A percentile compares a stretch with the other conserved stretches of the same genome.
Evolutionary conservation across 2,797 vertebrate genomes (phyloP).

Genomic region (Hippoglossus hippoglossus): DNA sequence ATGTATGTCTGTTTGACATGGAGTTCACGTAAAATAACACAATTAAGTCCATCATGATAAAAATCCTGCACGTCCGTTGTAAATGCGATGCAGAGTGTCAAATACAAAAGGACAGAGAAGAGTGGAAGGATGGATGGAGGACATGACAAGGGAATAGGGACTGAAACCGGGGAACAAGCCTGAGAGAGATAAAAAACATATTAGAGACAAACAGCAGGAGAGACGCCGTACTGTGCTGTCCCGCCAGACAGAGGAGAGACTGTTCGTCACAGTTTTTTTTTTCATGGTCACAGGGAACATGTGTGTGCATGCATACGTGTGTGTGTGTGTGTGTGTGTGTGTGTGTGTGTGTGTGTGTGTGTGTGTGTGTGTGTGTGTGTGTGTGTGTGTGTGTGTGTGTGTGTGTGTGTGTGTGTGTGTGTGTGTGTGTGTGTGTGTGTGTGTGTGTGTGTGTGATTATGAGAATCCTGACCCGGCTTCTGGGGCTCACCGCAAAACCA

Average conservation of each 20-base stretch:
- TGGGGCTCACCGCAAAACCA: slow-evolving; percentile 2
- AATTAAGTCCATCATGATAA: slow-evolving; percentile 4
- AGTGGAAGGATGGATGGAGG: slow-evolving; percentile 21
- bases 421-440: slow-evolving; percentile 15
- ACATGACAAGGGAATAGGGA: slow-evolving; percentile 27
- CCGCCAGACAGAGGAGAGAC: slow-evolving; percentile 41
- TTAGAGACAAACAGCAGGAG: slow-evolving; percentile 58
- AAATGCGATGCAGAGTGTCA: slow-evolving; percentile 10
- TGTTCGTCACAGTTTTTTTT: slow-evolving; percentile 52
- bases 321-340: too few species aligned
- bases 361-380: slow-evolving; percentile 4
- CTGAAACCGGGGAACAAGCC: slow-evolving; percentile 34
- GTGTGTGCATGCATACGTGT: neutral
- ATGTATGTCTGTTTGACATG: neutral
- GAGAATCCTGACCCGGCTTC: slow-evolving; percentile 35
- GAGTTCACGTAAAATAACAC: slow-evolving; percentile 3
- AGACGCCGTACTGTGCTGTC: slow-evolving; percentile 38
- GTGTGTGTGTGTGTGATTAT: slow-evolving; percentile 1
- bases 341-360: slow-evolving; percentile 15
- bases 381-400: too few species aligned
- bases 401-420: too few species aligned
- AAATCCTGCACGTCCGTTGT: neutral
- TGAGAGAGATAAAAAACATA: slow-evolving; percentile 53
- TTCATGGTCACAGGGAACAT: slow-evolving; percentile 26
- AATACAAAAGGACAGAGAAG: slow-evolving; percentile 9